Evolutionary conservation across 2,797 vertebrate species (phyloP).

Genomic region (Spheniscus humboldti): DNA sequence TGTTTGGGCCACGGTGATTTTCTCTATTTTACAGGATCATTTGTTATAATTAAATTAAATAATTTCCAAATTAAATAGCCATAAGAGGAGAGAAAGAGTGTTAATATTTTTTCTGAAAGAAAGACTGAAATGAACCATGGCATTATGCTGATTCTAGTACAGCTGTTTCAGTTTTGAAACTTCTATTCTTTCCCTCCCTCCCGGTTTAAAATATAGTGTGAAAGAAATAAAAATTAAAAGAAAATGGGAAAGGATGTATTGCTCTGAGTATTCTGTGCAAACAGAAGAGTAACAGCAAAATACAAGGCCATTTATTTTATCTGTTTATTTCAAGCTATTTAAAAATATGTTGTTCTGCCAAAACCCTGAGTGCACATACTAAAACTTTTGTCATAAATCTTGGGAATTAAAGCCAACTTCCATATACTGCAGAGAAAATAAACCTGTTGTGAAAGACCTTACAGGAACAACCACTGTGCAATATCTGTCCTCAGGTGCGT

Average conservation of each 20-base stretch:
- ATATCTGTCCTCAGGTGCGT: not conserved
- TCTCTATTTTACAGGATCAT: not conserved
- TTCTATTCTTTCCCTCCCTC: not conserved
- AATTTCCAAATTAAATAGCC: not conserved
- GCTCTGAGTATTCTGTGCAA: not conserved
- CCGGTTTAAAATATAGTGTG: not conserved
- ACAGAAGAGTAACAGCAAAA: not conserved
- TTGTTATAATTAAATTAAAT: conserved; percentile 40
- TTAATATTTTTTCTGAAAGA: not conserved
- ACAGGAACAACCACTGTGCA: not conserved
- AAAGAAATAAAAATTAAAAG: not conserved
- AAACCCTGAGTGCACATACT: not conserved
- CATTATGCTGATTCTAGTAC: not conserved
- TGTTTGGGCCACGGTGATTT: not conserved
- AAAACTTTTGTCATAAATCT: not conserved
- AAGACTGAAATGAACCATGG: not conserved
- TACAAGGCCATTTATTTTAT: not conserved
- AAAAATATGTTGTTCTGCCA: not conserved
- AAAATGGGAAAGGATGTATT: not conserved
- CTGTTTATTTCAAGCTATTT: conserved; percentile 14
- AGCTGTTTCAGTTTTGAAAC: not conserved
- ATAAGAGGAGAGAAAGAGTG: not conserved
- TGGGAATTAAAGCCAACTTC: not conserved
- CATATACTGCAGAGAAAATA: not conserved
- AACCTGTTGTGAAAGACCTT: not conserved